Base-by-base conservation (phyloP, 1,140 invertebrate genomes). In the Drosophila busckii region DNA sequence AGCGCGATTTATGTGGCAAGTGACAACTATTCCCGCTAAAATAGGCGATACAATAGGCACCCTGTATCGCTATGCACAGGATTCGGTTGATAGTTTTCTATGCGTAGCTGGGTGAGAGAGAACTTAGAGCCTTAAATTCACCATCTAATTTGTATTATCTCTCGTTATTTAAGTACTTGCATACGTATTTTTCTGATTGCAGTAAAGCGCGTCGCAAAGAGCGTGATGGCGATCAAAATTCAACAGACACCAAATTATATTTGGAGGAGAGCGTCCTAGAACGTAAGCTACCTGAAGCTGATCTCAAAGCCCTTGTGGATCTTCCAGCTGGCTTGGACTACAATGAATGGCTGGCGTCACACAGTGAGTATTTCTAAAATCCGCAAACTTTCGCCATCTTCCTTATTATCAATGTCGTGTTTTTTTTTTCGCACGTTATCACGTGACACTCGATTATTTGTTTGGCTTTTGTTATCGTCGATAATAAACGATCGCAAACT, bases 271-370 rank as follows among this genome's bases (percentile, higher is more conserved):
- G 95, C 66, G 93, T 97, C 67, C 91, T 97, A 70, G 96, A 98
- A 90, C 92, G 96, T 87, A 95, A 96, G 89, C 90, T 97, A 86
- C 94, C 95, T 65, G 96, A 98, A 89, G 91, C 95, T 75, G 96
- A 98, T 90, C 91, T 98, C 88, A 92, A 93, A 86, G 92, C 96
- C 88, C 90, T 99, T 84, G 95, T 98, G 56, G 95, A 97, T 87
- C 90, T 98, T 88, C 97, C 97, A 68, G 91, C 93, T 59, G 96
- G 96, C 61, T 91, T 99, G 85, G 97, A 98, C 89, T 96, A 96
- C 89, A 98, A 98, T 89, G 97, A 99, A 91, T 99, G 97, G 97
- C 92, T 99, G 64, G 97, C 97, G 50, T 98, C 96, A 64, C 97
- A 99, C 88, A 98, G 96, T 97, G 88, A 93, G 93, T 93, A 42